Percentiles rank a stretch among this genome's conserved stretches.
These are phyloP conservation scores for Miniopterus natalensis DNA, from an alignment of 2,113 vertebrate species.

Conservation along the genomic window DNA sequence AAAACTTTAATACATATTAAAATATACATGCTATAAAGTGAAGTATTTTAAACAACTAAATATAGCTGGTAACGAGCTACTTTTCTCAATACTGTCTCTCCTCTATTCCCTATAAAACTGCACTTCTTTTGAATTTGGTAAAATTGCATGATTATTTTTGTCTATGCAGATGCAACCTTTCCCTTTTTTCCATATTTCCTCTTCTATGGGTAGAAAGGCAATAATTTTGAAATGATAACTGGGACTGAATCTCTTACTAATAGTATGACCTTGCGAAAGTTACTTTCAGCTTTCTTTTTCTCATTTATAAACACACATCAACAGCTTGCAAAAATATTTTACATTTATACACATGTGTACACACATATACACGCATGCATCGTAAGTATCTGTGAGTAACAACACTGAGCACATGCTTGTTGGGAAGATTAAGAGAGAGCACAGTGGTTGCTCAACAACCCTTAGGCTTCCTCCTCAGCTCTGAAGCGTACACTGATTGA, in stretches of 20 bases:
- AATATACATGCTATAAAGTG: background rate
- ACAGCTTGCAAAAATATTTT: background rate
- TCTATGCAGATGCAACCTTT: constrained; percentile 69
- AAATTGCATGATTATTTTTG: constrained; percentile 70
- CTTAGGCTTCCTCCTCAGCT: background rate
- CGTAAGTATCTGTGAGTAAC: background rate
- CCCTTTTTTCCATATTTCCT: constrained; percentile 58
- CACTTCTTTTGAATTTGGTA: constrained; percentile 44
- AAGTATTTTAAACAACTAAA: constrained; percentile 31
- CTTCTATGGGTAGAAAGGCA: constrained; percentile 9
- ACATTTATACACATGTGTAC: background rate
- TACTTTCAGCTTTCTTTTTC: background rate
- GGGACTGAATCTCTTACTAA: background rate
- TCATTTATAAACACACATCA: background rate
- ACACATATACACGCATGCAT: background rate
- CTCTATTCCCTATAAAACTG: constrained; percentile 47
- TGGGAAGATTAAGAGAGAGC: background rate
- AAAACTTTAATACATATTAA: background rate
- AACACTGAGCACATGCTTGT: background rate
- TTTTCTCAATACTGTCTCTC: constrained; percentile 29
- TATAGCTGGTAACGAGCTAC: constrained; percentile 33
- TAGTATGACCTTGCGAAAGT: constrained; percentile 47
- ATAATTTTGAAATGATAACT: constrained; percentile 50
- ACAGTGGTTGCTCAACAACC: background rate
- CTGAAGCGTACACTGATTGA: background rate